A percentile compares a stretch with the other conserved stretches of the same genome.
These are phyloP conservation scores for Sminthurinus aureus DNA, from an alignment of 2,888 invertebrate genomes.

Conservation along the genomic window DNA sequence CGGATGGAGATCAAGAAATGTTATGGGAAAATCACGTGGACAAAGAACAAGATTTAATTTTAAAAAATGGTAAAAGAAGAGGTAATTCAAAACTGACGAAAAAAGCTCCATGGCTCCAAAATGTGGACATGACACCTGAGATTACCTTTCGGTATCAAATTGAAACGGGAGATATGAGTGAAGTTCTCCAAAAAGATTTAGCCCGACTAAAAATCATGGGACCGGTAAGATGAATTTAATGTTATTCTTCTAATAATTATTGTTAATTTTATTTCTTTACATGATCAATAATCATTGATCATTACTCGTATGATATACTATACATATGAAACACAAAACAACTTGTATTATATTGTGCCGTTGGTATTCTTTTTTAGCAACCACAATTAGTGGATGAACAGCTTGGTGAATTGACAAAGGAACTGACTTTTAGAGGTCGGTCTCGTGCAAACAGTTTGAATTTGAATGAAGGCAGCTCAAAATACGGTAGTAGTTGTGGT, in stretches of 20 bases:
- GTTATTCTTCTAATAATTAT: too few relatives aligned
- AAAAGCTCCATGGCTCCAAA: constrained; percentile 73
- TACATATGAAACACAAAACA: too few relatives aligned
- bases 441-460: constrained; percentile 66
- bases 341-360: not conserved
- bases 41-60: constrained; percentile 2
- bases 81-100: constrained; percentile 3
- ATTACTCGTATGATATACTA: too few relatives aligned
- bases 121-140: constrained; percentile 72
- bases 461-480: constrained; percentile 70
- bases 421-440: constrained; percentile 72
- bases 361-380: not conserved
- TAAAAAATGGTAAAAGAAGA: not conserved
- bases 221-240: too few relatives aligned
- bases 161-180: constrained; percentile 67
- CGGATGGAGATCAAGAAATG: constrained; percentile 10
- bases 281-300: too few relatives aligned
- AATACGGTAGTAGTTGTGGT: constrained; percentile 65
- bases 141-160: constrained; percentile 76
- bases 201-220: constrained; percentile 67
- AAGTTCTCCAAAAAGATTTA: constrained; percentile 72
- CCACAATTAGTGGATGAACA: constrained; percentile 73
- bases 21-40: constrained; percentile 24
- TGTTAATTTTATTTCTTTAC: not conserved
- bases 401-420: constrained; percentile 73